A percentile compares a stretch with the other conserved stretches of the same genome.
These are phyloP conservation scores for Hyperoodon ampullatus DNA, from an alignment of 2,113 vertebrate species.

Conservation along the genomic window DNA sequence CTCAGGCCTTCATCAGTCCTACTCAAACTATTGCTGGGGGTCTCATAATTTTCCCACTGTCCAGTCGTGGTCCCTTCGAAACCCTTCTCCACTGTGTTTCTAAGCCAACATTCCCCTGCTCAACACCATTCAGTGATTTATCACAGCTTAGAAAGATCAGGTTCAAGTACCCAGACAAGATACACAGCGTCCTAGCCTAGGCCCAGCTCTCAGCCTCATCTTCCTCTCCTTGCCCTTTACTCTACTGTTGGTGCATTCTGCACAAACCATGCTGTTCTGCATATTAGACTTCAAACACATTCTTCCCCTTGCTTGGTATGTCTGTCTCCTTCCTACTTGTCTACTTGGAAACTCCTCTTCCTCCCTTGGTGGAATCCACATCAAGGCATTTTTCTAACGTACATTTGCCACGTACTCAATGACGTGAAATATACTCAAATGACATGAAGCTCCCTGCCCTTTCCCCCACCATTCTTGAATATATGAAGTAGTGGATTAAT, in stretches of 20 bases:
- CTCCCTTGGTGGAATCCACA: background rate
- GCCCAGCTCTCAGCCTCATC: background rate
- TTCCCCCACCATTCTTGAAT: background rate
- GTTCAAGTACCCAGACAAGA: background rate
- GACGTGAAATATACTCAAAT: background rate
- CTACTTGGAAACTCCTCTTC: background rate
- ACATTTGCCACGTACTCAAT: background rate
- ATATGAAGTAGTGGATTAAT: background rate
- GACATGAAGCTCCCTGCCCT: background rate
- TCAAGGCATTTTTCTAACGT: background rate
- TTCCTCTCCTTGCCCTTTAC: background rate
- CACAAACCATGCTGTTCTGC: background rate
- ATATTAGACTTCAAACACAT: background rate
- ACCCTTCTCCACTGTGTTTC: constrained; percentile 15
- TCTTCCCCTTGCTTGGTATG: background rate
- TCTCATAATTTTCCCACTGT: background rate
- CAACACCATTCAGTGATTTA: background rate
- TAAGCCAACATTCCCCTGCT: background rate
- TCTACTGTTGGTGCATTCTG: rapidly evolving
- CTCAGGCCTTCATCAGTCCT: background rate
- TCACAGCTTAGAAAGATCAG: background rate
- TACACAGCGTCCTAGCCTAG: background rate
- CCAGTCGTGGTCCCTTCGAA: background rate
- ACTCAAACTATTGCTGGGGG: background rate
- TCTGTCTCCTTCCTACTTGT: background rate